Evolutionary conservation across 2,113 vertebrate genomes (phyloP).

Genomic region (Mohoua ochrocephala): DNA sequence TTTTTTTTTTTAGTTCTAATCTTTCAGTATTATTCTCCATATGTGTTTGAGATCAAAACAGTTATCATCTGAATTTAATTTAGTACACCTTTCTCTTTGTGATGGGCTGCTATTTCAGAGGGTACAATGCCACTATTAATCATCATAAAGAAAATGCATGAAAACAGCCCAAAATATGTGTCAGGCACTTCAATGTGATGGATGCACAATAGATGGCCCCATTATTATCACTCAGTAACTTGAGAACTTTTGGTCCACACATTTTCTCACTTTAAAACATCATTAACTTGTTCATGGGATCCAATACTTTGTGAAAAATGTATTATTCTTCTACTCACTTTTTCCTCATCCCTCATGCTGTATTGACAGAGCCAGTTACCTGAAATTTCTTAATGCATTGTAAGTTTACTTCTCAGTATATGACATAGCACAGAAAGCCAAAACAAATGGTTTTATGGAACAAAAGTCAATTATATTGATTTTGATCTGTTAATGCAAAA

Average conservation of each 20-base stretch:
- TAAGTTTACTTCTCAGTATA: neutral
- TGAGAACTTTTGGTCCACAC: slow-evolving; percentile 26
- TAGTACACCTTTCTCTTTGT: neutral
- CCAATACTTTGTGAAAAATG: slow-evolving; percentile 25
- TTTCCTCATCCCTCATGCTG: slow-evolving; percentile 17
- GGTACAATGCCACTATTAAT: slow-evolving; percentile 10
- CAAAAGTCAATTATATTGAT: slow-evolving; percentile 53
- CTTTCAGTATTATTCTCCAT: neutral
- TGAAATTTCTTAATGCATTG: slow-evolving; percentile 12
- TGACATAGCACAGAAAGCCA: neutral
- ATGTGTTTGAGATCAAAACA: neutral
- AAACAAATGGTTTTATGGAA: neutral
- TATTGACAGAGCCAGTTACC: neutral
- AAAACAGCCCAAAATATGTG: slow-evolving; percentile 9
- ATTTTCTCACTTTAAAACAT: slow-evolving; percentile 19
- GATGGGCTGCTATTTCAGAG: neutral
- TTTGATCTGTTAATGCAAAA: slow-evolving; percentile 46
- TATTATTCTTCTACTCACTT: slow-evolving; percentile 3
- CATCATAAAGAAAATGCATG: slow-evolving; percentile 16
- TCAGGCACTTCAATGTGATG: slow-evolving; percentile 30
- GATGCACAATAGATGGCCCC: neutral
- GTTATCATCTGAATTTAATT: slow-evolving; percentile 2
- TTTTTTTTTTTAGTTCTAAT: neutral
- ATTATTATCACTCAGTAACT: slow-evolving; percentile 30
- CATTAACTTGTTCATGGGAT: slow-evolving; percentile 29